A percentile compares a stretch with the other conserved stretches of the same genome.
These are phyloP conservation scores for Galeruca laticollis DNA, from an alignment of 2,888 invertebrate species.

Conservation along the genomic window DNA sequence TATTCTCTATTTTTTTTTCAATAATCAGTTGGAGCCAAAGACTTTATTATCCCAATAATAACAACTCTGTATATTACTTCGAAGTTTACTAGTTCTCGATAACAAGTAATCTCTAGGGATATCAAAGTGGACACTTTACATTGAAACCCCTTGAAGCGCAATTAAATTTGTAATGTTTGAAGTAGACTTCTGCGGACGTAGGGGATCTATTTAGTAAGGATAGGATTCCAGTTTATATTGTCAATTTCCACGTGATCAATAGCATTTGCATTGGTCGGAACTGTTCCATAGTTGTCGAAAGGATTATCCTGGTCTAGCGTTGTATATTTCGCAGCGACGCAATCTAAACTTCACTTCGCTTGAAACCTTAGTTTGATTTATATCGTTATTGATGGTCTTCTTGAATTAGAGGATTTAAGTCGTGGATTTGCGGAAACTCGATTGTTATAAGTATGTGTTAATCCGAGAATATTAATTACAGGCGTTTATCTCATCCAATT, in stretches of 20 bases:
- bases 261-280: constrained; percentile 48
- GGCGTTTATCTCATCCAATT: too few species aligned
- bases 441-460: background rate
- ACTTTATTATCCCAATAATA: too few species aligned
- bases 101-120: background rate
- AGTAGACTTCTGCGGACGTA: constrained; percentile 26
- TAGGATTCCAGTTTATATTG: constrained; percentile 44
- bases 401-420: background rate
- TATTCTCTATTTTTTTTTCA: too few species aligned
- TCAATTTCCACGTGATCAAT: constrained; percentile 52
- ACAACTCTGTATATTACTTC: background rate
- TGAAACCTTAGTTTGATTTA: constrained; percentile 18
- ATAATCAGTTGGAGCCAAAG: too few species aligned
- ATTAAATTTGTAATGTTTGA: constrained; percentile 37
- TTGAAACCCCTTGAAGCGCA: constrained; percentile 28
- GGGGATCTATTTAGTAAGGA: constrained; percentile 35
- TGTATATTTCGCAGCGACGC: constrained; percentile 21
- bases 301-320: constrained; percentile 19
- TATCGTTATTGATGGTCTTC: constrained; percentile 28
- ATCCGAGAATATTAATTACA: background rate
- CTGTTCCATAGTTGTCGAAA: constrained; percentile 22
- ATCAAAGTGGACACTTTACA: background rate
- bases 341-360: constrained; percentile 23
- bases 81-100: background rate
- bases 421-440: background rate